Evolutionary conservation across 2,797 vertebrate species (phyloP).

Genomic region (Fistularia tabacaria): DNA sequence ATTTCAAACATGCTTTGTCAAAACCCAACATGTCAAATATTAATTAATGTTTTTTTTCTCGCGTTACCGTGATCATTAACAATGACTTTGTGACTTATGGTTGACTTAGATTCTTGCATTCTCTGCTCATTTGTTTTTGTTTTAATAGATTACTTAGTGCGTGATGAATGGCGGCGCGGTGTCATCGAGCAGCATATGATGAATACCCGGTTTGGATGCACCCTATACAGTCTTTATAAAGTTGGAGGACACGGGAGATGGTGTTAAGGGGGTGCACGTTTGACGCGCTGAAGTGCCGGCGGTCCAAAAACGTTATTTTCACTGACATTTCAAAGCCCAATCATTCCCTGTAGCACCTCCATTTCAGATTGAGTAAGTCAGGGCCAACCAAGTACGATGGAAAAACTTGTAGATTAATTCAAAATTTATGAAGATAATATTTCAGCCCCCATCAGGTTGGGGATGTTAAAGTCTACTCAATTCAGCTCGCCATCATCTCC

Average conservation of each 20-base stretch:
- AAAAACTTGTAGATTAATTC: conserved; percentile 82
- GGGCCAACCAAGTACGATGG: conserved; percentile 69
- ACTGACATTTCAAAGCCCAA: conserved; percentile 74
- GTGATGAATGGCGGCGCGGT: conserved; percentile 87
- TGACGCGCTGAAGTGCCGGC: conserved; percentile 62
- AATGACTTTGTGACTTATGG: conserved; percentile 88
- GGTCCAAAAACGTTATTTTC: conserved; percentile 73
- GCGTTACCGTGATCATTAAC: conserved; percentile 61
- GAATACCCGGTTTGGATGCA: conserved; percentile 83
- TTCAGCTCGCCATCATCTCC: conserved; percentile 60
- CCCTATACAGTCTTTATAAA: conserved; percentile 76
- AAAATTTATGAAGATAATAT: conserved; percentile 86
- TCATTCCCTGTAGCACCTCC: conserved; percentile 74
- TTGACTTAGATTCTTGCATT: conserved; percentile 85
- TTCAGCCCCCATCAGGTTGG: conserved; percentile 75
- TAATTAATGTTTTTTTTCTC: conserved; percentile 70
- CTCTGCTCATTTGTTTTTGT: conserved; percentile 92
- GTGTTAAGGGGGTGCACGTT: conserved; percentile 65
- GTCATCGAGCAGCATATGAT: conserved; percentile 81
- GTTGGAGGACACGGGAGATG: conserved; percentile 79
- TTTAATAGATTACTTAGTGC: conserved; percentile 92
- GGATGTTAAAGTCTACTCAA: conserved; percentile 80
- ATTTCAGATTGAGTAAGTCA: conserved; percentile 84
- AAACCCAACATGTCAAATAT: conserved; percentile 68
- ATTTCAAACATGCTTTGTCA: conserved; percentile 66